Evolutionary conservation across 2,888 invertebrate species (phyloP), one percentile per base, ranked within the genome.

Genomic region (Aromia moschata): DNA sequence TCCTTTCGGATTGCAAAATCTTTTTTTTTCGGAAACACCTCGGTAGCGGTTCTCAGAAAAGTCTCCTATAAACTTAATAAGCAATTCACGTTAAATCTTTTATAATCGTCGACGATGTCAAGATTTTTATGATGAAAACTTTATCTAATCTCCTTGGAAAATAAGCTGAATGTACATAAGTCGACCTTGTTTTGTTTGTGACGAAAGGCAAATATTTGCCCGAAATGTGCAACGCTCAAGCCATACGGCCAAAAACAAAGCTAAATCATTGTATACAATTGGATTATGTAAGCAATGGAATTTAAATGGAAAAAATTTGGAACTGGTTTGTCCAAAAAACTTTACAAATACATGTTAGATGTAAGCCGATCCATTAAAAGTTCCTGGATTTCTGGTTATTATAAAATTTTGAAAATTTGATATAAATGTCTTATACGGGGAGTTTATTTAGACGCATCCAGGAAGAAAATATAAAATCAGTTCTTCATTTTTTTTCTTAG

Each of bases 91-190:
- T 38, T 37, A 18, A 17, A 9, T 37, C 37, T 49, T n/a, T n/a
- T n/a, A n/a, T 49, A 49, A 49, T 49, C 37, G 12, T 37, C 18
- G 11, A 30, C 30, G 14, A 37, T 18, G 18, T 37, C 38, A 38
- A 37, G 49, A 49, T 49, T 17, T 38, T 37, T 14, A 18, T 49
- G 49, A 49, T 20, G 49, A 49, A 49, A 18, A 49, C 20, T 49
- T 46, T 49, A 49, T 49, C 49, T 49, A 49, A 49, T 49, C 49
- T 49, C 12, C 38, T 49, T 38, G 18, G 49, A 38, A 49, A 49
- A 49, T 38, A 33, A 38, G 49, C 37, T 18, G 18, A 37, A 49
- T 49, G 33, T 37, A 49, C 49, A 20, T 37, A 49, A 36, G 17
- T 16, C 18, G 49, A 49, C 49, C 49, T 49, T 49, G 36, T 47